phyloP scores from a whole-genome alignment of 2,888 invertebrate species.

The Philaethria dido region DNA sequence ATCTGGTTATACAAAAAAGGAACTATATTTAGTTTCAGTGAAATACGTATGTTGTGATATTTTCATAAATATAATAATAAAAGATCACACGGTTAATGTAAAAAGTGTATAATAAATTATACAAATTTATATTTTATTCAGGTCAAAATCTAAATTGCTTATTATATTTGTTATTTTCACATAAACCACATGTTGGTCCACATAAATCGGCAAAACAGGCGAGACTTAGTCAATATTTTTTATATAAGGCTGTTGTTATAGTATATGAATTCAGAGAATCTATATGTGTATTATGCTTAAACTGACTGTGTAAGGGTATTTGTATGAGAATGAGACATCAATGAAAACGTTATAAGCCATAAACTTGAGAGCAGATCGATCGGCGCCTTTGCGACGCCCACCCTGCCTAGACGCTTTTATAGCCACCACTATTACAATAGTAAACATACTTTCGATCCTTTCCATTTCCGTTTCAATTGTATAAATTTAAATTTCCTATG shows the following conservation, averaged over 20 bases:
- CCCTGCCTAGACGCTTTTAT: slow-evolving; percentile 32
- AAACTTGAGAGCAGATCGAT: slow-evolving; percentile 71
- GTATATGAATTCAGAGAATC: background rate
- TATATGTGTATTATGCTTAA: background rate
- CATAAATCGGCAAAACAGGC: too few relatives aligned
- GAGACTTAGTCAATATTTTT: too few relatives aligned
- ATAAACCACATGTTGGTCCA: too few relatives aligned
- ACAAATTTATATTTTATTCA: too few relatives aligned
- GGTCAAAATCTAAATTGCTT: too few relatives aligned
- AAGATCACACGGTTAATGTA: too few relatives aligned
- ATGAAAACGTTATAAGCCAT: slow-evolving; percentile 70
- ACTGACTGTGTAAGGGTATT: background rate
- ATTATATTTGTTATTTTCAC: too few relatives aligned
- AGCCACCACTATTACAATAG: slow-evolving; percentile 24
- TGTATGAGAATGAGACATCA: slow-evolving; percentile 47
- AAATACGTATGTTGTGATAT: too few relatives aligned
- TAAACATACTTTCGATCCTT: slow-evolving; percentile 32
- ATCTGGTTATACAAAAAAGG: background rate
- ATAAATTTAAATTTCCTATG: slow-evolving; percentile 3
- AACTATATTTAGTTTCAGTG: too few relatives aligned
- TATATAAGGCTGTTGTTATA: background rate
- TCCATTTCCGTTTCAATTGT: slow-evolving; percentile 18
- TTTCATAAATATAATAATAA: too few relatives aligned
- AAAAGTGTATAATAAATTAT: too few relatives aligned
- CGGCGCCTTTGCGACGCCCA: slow-evolving; percentile 69